These are phyloP conservation scores for Marcusenius ussheri DNA, from an alignment of 2,113 vertebrate genomes.

Conservation along the genomic window DNA sequence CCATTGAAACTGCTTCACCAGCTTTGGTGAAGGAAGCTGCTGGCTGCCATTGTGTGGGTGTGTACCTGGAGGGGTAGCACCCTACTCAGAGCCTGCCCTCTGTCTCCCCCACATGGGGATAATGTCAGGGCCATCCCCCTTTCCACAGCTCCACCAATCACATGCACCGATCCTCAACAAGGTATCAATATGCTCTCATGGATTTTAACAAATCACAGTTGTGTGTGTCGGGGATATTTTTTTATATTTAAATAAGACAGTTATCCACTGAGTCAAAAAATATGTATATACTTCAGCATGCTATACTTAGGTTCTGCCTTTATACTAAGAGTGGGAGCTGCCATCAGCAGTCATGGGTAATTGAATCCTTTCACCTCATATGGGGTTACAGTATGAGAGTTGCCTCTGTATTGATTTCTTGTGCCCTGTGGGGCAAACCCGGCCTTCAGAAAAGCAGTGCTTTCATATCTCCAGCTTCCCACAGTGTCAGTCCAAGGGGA, in stretches of 20 bases:
- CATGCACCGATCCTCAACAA: background rate
- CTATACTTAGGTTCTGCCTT: background rate
- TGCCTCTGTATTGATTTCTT: background rate
- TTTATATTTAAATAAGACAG: conserved; percentile 2
- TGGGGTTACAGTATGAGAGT: background rate
- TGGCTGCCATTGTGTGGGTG: background rate
- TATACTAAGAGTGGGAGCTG: background rate
- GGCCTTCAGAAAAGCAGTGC: background rate
- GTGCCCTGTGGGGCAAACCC: background rate
- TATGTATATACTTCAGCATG: background rate
- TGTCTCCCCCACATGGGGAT: background rate
- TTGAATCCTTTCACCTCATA: background rate
- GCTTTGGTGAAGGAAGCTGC: background rate
- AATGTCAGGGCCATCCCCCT: background rate
- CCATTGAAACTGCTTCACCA: background rate
- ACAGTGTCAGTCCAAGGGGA: background rate
- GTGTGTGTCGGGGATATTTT: background rate
- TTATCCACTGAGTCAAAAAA: background rate
- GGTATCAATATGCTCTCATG: background rate
- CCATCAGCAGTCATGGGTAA: background rate
- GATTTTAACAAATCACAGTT: background rate
- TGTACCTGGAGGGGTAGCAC: background rate
- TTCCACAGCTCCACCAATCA: background rate
- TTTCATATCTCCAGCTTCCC: background rate
- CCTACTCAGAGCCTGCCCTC: background rate